These are phyloP conservation scores for Drosophila leonis DNA, from an alignment of 2,888 invertebrate species.

Conservation along the genomic window DNA sequence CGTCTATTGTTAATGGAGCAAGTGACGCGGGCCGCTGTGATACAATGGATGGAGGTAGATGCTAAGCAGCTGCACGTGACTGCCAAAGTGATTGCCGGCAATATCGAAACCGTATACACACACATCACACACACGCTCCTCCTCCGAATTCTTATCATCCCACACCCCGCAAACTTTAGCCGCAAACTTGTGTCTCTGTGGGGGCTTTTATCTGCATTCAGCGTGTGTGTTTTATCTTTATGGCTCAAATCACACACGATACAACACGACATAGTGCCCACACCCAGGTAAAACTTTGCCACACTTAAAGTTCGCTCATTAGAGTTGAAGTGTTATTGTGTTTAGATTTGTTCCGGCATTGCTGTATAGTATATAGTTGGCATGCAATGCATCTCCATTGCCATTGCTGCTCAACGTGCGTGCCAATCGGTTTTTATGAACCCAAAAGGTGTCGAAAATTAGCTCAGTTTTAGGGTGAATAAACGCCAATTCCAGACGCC, in stretches of 20 bases:
- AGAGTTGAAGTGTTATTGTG: slow-evolving; percentile 60
- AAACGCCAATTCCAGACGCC: slow-evolving; percentile 6
- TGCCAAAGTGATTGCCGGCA: slow-evolving; percentile 62
- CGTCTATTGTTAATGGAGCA: slow-evolving; percentile 64
- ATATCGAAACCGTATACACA: slow-evolving; percentile 11
- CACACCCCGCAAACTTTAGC: slow-evolving; percentile 2
- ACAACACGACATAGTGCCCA: slow-evolving; percentile 18
- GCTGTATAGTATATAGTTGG: slow-evolving; percentile 31
- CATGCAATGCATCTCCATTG: slow-evolving; percentile 44
- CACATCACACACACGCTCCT: slow-evolving; percentile 13
- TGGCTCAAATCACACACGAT: slow-evolving; percentile 67
- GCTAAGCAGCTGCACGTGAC: slow-evolving; percentile 80
- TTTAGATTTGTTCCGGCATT: slow-evolving; percentile 25
- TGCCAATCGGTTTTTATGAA: slow-evolving; percentile 59
- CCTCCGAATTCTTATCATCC: slow-evolving; percentile 32
- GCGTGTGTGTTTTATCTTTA: slow-evolving; percentile 70
- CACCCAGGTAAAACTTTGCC: slow-evolving; percentile 57
- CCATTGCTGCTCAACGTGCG: slow-evolving; percentile 40
- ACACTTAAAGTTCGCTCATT: slow-evolving; percentile 73
- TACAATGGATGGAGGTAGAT: slow-evolving; percentile 38
- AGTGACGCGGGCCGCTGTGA: slow-evolving; percentile 59
- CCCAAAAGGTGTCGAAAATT: slow-evolving; percentile 69
- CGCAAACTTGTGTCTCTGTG: slow-evolving; percentile 48
- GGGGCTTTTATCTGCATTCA: slow-evolving; percentile 55
- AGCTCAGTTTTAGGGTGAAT: slow-evolving; percentile 58